Conservation (phyloP, 2,888 invertebrate genomes). For the Diaperis boleti region DNA sequence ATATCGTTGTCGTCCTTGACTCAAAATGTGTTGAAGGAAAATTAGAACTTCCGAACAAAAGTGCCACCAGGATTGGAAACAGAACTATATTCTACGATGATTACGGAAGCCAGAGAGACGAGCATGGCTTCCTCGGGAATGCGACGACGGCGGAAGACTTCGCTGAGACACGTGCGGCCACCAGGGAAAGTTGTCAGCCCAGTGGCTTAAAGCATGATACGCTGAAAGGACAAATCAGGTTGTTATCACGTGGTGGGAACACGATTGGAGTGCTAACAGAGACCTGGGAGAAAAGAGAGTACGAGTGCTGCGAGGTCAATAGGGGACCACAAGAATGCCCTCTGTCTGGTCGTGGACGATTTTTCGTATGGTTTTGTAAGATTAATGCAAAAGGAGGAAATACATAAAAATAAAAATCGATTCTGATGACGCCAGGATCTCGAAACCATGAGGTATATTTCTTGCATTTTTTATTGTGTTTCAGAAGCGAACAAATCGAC, state of each 20-base stretch:
- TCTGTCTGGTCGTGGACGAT: constrained; percentile 1
- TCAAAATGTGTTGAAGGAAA: background rate
- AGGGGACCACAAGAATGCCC: constrained; percentile 7
- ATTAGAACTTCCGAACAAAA: background rate
- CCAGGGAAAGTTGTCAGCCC: constrained; percentile 3
- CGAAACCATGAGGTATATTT: background rate
- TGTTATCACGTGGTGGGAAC: background rate
- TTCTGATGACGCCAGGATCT: background rate
- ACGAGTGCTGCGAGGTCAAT: constrained; percentile 7
- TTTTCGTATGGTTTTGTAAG: background rate
- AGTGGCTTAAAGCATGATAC: background rate
- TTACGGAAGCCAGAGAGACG: background rate
- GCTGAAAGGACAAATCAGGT: background rate
- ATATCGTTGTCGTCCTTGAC: background rate
- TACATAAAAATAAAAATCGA: constrained; percentile 4
- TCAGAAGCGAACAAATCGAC: no score
- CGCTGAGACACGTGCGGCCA: background rate
- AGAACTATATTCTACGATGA: background rate
- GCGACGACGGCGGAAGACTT: background rate
- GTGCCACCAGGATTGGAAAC: background rate
- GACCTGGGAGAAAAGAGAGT: background rate
- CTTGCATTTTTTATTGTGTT: background rate
- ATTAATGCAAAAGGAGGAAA: no score
- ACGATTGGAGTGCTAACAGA: no score
- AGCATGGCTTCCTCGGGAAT: background rate